These are phyloP conservation scores for Pterocles orientalis DNA, from an alignment of 2,113 vertebrate genomes.

Conservation along the genomic window DNA sequence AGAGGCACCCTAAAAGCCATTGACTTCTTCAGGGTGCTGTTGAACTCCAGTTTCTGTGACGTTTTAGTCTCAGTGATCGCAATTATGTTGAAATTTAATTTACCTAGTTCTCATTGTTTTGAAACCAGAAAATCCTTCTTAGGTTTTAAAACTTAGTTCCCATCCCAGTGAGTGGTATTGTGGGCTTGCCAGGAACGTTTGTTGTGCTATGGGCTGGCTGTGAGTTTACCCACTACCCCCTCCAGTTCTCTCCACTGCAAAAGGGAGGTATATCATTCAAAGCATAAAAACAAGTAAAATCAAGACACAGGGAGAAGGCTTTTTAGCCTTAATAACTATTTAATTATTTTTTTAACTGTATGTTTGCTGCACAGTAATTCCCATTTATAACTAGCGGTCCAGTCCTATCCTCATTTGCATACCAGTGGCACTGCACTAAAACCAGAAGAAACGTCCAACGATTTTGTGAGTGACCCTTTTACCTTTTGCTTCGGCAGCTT, in stretches of 20 bases:
- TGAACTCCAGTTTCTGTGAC: neutral
- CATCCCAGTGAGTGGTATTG: neutral
- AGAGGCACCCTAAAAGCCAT: neutral
- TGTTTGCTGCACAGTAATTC: neutral
- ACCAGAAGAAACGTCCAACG: neutral
- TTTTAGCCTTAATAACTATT: neutral
- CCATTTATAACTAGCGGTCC: neutral
- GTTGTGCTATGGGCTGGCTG: neutral
- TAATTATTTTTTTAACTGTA: neutral
- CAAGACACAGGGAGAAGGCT: neutral
- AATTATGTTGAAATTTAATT: neutral
- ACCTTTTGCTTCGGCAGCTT: neutral
- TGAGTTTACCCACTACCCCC: neutral
- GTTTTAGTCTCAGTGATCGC: neutral
- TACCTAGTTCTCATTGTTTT: neutral
- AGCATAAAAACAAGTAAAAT: neutral
- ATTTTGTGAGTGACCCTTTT: conserved; percentile 2
- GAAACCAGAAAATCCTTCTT: neutral
- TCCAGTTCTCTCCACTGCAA: neutral
- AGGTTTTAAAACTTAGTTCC: neutral
- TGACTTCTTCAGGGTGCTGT: neutral
- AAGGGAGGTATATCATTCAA: neutral
- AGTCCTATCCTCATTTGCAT: neutral
- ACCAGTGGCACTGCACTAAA: neutral
- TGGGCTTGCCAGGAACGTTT: neutral